A percentile compares a stretch with the other conserved stretches of the same genome.
Evolutionary conservation across 2,113 vertebrate genomes (phyloP).

Genomic region (Morone chrysops): DNA sequence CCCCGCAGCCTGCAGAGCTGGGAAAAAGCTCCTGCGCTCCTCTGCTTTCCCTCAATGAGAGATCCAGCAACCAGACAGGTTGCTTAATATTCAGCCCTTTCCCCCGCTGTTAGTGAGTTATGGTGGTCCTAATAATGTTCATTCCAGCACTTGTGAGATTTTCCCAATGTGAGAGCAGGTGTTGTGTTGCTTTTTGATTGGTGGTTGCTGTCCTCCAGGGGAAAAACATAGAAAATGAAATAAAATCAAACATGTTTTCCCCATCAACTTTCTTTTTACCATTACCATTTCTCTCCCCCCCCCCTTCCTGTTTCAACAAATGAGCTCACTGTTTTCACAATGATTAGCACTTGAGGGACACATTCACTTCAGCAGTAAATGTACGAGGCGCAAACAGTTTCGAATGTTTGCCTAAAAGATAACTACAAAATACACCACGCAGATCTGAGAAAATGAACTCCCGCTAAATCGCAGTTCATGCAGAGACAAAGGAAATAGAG

Average conservation of each 20-base stretch:
- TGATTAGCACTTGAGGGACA: constrained; percentile 54
- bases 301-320: constrained; percentile 56
- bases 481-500: constrained; percentile 45
- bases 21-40: constrained; percentile 51
- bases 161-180: constrained; percentile 52
- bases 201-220: constrained; percentile 12
- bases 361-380: constrained; percentile 47
- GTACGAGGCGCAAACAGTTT: constrained; percentile 14
- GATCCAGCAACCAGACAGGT: constrained; percentile 41
- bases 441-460: constrained; percentile 25
- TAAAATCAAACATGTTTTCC: constrained; percentile 1
- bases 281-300: constrained; percentile 14
- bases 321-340: constrained; percentile 66
- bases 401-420: constrained; percentile 34
- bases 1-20: constrained; percentile 45
- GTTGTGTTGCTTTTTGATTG: constrained; percentile 44
- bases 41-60: constrained; percentile 46
- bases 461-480: constrained; percentile 18
- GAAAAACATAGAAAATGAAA: neutral
- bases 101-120: constrained; percentile 37
- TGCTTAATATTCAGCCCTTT: constrained; percentile 44
- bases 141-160: constrained; percentile 41
- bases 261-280: constrained; percentile 27
- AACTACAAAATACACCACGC: constrained; percentile 22
- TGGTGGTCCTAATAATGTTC: constrained; percentile 50